Conservation (phyloP, 2,888 invertebrate species). For the Hybos culiciformis region DNA sequence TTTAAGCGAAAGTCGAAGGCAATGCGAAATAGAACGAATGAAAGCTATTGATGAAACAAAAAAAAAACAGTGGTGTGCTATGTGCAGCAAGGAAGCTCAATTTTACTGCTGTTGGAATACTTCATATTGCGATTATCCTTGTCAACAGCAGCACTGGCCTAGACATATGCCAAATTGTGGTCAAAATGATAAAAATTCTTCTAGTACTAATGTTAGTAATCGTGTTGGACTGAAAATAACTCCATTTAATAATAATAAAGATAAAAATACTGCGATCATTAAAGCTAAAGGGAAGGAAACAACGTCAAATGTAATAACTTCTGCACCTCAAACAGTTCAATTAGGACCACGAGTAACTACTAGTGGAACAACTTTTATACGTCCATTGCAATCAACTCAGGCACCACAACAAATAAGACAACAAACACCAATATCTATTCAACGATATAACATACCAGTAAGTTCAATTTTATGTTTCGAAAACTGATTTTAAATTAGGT, state of each 20-base stretch:
- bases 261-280: slow-evolving; percentile 3
- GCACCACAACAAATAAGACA: not conserved
- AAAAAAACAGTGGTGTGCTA: slow-evolving; percentile 84
- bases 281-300: not conserved
- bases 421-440: slow-evolving; percentile 18
- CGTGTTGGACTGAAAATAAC: slow-evolving; percentile 12
- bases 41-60: slow-evolving; percentile 61
- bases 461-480: slow-evolving; percentile 13
- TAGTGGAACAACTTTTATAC: slow-evolving; percentile 13
- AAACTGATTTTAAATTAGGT: too few species aligned
- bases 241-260: slow-evolving; percentile 7
- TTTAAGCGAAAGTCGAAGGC: slow-evolving; percentile 48
- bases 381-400: not conserved
- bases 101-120: slow-evolving; percentile 97
- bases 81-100: slow-evolving; percentile 75
- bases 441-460: slow-evolving; percentile 28
- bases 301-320: slow-evolving; percentile 24
- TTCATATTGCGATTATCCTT: slow-evolving; percentile 79
- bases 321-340: slow-evolving; percentile 27
- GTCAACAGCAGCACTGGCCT: slow-evolving; percentile 78
- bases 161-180: slow-evolving; percentile 42
- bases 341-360: slow-evolving; percentile 13
- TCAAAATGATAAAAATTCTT: slow-evolving; percentile 17
- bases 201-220: slow-evolving; percentile 6
- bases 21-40: slow-evolving; percentile 54